Evolutionary conservation across 2,797 vertebrate species (phyloP).

Genomic region (Heterohyrax brucei): DNA sequence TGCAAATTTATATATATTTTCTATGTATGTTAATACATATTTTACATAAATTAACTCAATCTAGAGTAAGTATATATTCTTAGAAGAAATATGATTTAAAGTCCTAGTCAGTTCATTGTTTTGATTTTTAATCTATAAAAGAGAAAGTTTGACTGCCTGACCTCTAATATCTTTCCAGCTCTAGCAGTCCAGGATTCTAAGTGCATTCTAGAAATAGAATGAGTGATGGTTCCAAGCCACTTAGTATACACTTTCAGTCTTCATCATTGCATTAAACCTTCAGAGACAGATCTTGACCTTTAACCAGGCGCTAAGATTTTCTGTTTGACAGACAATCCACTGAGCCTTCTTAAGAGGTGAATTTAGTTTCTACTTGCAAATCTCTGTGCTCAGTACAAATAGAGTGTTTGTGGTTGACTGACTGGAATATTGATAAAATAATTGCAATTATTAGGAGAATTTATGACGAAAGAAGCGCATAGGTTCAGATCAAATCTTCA

Average conservation of each 20-base stretch:
- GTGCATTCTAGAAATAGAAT: constrained; percentile 67
- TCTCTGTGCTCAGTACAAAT: constrained; percentile 14
- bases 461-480: not conserved
- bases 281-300: constrained; percentile 58
- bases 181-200: constrained; percentile 61
- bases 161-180: constrained; percentile 54
- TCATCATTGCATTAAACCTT: constrained; percentile 57
- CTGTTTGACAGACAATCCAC: constrained; percentile 1
- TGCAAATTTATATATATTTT: constrained; percentile 19
- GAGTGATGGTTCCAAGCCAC: constrained; percentile 48
- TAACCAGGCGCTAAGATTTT: constrained; percentile 56
- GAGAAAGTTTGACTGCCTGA: constrained; percentile 34
- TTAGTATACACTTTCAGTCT: constrained; percentile 51
- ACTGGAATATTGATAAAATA: not conserved
- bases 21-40: not conserved
- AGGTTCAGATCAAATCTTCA: constrained; percentile 18
- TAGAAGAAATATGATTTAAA: not conserved
- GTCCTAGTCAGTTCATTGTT: not conserved
- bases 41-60: constrained; percentile 5
- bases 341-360: constrained; percentile 10
- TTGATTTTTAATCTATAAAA: constrained; percentile 67
- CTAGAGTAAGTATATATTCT: not conserved
- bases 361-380: not conserved
- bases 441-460: not conserved
- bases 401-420: not conserved